A percentile compares a stretch with the other conserved stretches of the same genome.
Evolutionary conservation across 2,888 invertebrate species (phyloP).

Genomic region (Andrena hattorfiana): DNA sequence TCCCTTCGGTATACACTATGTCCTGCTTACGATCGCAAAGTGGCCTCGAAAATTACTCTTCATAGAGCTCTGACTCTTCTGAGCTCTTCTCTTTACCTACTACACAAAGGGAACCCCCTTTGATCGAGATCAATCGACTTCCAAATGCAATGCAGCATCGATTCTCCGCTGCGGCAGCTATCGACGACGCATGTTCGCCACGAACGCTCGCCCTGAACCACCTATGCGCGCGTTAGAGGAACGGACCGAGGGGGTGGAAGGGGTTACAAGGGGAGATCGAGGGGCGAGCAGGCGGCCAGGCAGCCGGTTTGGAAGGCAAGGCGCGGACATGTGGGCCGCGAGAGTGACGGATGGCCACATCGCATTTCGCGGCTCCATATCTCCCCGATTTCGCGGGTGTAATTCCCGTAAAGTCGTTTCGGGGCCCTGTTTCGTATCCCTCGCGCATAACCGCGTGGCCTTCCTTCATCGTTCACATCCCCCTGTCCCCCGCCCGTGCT

Average conservation of each 20-base stretch:
- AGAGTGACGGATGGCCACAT: slow-evolving; percentile 84
- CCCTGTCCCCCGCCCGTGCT: slow-evolving; percentile 30
- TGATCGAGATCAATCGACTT: background rate
- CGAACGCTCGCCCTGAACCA: slow-evolving; percentile 22
- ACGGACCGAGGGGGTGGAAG: slow-evolving; percentile 31
- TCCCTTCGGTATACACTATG: background rate
- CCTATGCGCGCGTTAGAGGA: slow-evolving; percentile 29
- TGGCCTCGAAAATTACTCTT: no score
- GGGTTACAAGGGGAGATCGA: slow-evolving; percentile 18
- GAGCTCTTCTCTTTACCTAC: background rate
- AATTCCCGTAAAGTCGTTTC: slow-evolving; percentile 85
- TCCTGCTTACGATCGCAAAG: no score
- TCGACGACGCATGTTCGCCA: background rate
- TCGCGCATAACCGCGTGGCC: slow-evolving; percentile 59
- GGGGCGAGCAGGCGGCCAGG: slow-evolving; percentile 28
- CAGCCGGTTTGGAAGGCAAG: slow-evolving; percentile 61
- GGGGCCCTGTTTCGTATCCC: slow-evolving; percentile 69
- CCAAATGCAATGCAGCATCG: background rate
- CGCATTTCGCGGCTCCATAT: slow-evolving; percentile 84
- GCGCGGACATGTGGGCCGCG: slow-evolving; percentile 75
- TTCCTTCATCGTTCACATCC: slow-evolving; percentile 54
- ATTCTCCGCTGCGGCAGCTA: background rate
- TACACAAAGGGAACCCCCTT: no score
- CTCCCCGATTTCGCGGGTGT: slow-evolving; percentile 84
- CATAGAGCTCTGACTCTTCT: background rate